Base-by-base conservation (phyloP, 2,888 invertebrate genomes). In the Syrista parreyssii region DNA sequence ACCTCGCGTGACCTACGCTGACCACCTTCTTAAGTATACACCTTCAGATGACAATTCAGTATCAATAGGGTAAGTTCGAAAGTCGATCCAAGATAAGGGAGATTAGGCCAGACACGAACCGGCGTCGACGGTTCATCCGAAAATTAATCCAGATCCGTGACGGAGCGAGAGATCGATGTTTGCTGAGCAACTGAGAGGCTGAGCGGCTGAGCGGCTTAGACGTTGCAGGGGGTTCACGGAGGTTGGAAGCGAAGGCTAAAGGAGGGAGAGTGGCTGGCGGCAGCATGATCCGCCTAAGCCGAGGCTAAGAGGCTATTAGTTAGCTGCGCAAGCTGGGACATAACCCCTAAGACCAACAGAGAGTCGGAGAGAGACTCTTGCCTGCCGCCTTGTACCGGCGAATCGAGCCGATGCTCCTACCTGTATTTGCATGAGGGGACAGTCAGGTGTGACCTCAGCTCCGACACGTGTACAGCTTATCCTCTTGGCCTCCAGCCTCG, bases 251-350 rank as follows among this genome's bases (percentile, higher is more conserved):
- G 31, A 79, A 77, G 73, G 72, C 79, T 68, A 75, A 72, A 40
- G 73, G 74, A 76, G 34, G 75, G 71, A 72, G 72, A 68, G 12
- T 36, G 75, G 36, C 75, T 71, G 33, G 73, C 84, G 86, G 85
- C 85, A 87, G 88, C 86, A 83, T 89, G 89, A 90, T 90, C 90
- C 90, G 83, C 85, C 85, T 90, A 90, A 90, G 90, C 89, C 86
- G 84, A 87, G 88, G 87, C 87, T 90, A 89, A 89, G 90, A 90
- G 90, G 89, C 91, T 90, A 91, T 91, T 91, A 90, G 90, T 89
- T 90, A 90, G 89, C 89, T 88, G 83, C 82, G 85, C 84, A 86
- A 86, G 86, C 86, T 86, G 85, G 86, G 87, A 88, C 89, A 86
- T 90, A 89, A 89, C 89, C 88, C 88, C 87, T 85, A 88, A 88